Percentiles rank a stretch among this genome's conserved stretches.
phyloP scores from a whole-genome alignment of 2,113 vertebrate species.

The Rousettus leschenaultii region DNA sequence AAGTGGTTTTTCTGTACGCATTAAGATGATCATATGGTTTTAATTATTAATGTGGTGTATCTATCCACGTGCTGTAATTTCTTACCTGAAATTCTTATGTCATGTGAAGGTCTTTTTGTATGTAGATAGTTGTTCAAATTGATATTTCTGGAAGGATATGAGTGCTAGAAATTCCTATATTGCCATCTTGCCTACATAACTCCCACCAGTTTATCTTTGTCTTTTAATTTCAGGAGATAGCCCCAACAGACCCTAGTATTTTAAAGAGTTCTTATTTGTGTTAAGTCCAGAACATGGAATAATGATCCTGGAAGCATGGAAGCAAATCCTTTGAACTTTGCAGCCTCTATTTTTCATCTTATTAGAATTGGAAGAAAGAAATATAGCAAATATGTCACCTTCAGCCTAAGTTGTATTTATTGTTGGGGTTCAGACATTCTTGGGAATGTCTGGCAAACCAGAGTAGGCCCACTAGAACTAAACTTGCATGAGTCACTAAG shows the following conservation, averaged over 20 bases:
- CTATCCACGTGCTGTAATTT: not conserved
- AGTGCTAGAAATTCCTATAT: not conserved
- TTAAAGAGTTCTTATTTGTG: constrained; percentile 38
- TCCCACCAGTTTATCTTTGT: not conserved
- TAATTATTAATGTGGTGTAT: not conserved
- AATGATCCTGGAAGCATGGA: not conserved
- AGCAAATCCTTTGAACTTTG: not conserved
- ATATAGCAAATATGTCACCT: not conserved
- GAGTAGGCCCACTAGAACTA: not conserved
- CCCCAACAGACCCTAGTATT: not conserved
- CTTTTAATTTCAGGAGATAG: constrained; percentile 4
- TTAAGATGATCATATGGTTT: not conserved
- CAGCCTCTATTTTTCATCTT: not conserved
- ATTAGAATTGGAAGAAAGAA: not conserved
- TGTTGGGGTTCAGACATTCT: not conserved
- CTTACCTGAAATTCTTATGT: not conserved
- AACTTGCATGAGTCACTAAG: not conserved
- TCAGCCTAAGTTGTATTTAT: not conserved
- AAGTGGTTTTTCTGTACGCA: too few relatives aligned
- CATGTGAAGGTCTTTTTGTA: not conserved
- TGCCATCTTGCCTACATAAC: not conserved
- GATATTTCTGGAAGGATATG: not conserved
- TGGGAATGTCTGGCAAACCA: not conserved
- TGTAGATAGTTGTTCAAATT: not conserved
- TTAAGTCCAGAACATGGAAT: not conserved